These are phyloP conservation scores for Drosophila histrio DNA, from an alignment of 2,888 invertebrate species.

Conservation along the genomic window DNA sequence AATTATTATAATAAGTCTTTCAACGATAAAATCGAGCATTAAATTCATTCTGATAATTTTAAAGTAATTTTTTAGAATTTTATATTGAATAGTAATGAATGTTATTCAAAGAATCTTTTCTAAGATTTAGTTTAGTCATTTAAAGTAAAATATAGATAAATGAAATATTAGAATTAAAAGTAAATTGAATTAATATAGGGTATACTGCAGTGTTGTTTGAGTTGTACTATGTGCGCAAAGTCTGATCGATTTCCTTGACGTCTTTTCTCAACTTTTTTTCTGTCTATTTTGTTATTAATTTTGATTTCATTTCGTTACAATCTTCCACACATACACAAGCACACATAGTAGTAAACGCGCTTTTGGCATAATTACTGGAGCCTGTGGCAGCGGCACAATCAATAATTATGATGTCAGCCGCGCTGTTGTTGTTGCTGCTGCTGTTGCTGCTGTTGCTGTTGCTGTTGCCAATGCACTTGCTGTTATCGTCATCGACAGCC, in stretches of 20 bases:
- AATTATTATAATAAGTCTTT: background rate
- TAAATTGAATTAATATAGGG: constrained; percentile 4
- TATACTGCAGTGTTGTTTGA: background rate
- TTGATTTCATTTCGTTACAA: constrained; percentile 38
- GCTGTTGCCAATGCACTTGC: constrained; percentile 18
- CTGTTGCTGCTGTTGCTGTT: constrained; percentile 27
- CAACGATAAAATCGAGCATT: background rate
- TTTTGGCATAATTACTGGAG: constrained; percentile 72
- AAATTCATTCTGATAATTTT: background rate
- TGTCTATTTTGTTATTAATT: constrained; percentile 33
- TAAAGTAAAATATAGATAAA: background rate
- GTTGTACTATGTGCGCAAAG: background rate
- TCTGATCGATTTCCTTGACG: constrained; percentile 55
- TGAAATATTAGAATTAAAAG: background rate
- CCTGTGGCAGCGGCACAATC: constrained; percentile 47
- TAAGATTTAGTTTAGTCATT: background rate
- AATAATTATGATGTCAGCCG: constrained; percentile 71
- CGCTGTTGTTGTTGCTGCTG: constrained; percentile 23
- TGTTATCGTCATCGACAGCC: constrained; percentile 67
- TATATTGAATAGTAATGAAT: background rate
- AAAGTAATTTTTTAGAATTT: background rate
- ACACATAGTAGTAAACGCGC: constrained; percentile 61
- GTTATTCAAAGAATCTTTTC: background rate
- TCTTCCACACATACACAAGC: constrained; percentile 2
- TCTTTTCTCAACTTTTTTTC: constrained; percentile 53